Evolutionary conservation across 2,113 vertebrate species (phyloP).

Genomic region (Colaptes auratus): DNA sequence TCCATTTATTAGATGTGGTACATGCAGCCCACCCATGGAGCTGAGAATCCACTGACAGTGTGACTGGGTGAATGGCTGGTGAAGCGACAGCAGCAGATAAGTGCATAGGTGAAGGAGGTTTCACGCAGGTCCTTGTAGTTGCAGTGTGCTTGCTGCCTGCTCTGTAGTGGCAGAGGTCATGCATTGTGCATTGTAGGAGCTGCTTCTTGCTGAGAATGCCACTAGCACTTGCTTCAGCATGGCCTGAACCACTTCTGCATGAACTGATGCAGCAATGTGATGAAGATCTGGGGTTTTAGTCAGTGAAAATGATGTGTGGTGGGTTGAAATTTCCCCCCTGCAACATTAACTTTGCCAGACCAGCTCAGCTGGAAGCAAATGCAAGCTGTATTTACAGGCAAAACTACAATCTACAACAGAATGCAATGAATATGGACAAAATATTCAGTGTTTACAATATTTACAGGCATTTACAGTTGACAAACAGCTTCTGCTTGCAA

Average conservation of each 20-base stretch:
- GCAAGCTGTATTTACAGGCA: no score
- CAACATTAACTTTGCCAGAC: no score
- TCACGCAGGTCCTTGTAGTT: not conserved
- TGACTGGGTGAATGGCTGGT: not conserved
- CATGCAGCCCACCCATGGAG: rapidly evolving
- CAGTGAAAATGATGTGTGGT: not conserved
- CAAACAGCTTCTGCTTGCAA: not conserved
- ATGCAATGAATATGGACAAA: no score
- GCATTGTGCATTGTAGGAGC: not conserved
- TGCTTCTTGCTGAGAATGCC: not conserved
- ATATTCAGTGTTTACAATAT: no score
- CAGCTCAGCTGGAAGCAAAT: no score
- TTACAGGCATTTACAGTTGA: no score
- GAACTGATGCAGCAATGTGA: not conserved
- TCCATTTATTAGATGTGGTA: rapidly evolving
- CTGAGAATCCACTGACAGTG: not conserved
- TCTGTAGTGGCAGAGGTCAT: rapidly evolving
- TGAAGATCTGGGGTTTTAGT: not conserved
- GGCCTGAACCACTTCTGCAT: not conserved
- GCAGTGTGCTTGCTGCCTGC: not conserved
- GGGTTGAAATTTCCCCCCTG: no score
- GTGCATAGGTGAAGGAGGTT: not conserved
- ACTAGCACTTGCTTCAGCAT: not conserved
- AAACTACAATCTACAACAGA: no score
- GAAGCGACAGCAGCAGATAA: not conserved